Conservation (phyloP, 1,140 invertebrate genomes). For the Drosophila leontia region DNA sequence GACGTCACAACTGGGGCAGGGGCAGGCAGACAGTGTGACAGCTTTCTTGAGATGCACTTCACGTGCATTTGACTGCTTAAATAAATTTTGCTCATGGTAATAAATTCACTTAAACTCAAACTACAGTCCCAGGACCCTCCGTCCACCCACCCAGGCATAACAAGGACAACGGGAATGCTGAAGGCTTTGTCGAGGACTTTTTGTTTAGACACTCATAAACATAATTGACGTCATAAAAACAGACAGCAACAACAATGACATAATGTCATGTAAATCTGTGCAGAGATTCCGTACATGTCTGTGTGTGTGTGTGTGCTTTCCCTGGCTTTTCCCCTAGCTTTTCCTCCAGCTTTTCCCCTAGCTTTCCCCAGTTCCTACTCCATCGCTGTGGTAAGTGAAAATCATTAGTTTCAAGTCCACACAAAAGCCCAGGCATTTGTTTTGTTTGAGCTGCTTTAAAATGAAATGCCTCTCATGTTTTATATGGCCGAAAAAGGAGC, state of each 20-base stretch:
- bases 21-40: constrained; percentile 57
- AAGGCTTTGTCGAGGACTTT: constrained; percentile 73
- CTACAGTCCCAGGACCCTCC: constrained; percentile 32
- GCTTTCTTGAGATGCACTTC: constrained; percentile 79
- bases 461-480: constrained; percentile 79
- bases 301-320: background rate
- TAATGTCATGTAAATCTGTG: constrained; percentile 82
- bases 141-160: constrained; percentile 1
- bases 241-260: constrained; percentile 77
- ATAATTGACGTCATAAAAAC: constrained; percentile 83
- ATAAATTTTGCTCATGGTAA: constrained; percentile 83
- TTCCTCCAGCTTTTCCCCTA: background rate
- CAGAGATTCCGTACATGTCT: constrained; percentile 33
- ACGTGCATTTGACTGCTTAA: constrained; percentile 82
- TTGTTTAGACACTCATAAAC: constrained; percentile 83
- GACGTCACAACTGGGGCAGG: background rate
- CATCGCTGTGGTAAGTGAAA: constrained; percentile 61
- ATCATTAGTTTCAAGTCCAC: constrained; percentile 76
- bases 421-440: constrained; percentile 79
- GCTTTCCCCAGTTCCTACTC: background rate
- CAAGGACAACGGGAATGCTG: constrained; percentile 44
- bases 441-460: constrained; percentile 79
- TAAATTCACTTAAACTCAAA: constrained; percentile 82
- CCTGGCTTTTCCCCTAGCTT: background rate
- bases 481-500: constrained; percentile 42